Base-by-base conservation (phyloP, 2,888 invertebrate species). In the Plebejus argus region DNA sequence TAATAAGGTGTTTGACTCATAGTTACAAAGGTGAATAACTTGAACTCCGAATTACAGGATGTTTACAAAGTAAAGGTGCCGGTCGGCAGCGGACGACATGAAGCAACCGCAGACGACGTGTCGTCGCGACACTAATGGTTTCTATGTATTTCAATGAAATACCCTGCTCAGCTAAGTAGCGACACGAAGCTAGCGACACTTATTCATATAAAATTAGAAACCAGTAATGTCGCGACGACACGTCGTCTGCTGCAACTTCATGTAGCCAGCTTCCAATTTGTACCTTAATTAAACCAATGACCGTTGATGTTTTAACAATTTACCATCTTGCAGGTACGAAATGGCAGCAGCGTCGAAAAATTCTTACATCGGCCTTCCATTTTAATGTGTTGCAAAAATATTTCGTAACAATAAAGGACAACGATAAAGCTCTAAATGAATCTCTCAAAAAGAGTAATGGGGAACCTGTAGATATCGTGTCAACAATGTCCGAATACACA, bases 321-420 rank as follows among this genome's bases (percentile, higher is more conserved):
- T 18, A 7, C 20, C 7, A 58, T 76, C 10, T 81, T 82, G 77
- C 66, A 95, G 95, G 94, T 39, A 75, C 81, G 23, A 96, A 95
- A 86, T 96, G 96, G 96, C 95, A 95, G 70, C 83, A 88, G 0
- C 90, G 96, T n/a, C 87, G 96, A 76, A 96, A 95, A 85, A 92
- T 95, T 79, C 84, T 96, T n/a, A 96, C 96, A 0, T 95, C 96
- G 0, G 95, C 96, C 0, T 96, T 96, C 83, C 96, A 96, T 83
- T 96, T 96, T 79, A 96, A 95, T 81, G 94, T 96, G 76, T 84
- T 96, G 8, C 90, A 94, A 72, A 90, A 94, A 74, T 85, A 88
- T 39, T 91, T 89, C 77, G 84, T 85, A 53, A 82, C 84, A 0
- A 85, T 90, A 15, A 85, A 89, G 61, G 92, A 94, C 75, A 93